These are phyloP conservation scores for Mycalesis mineus DNA, from an alignment of 2,888 invertebrate genomes.

Conservation along the genomic window DNA sequence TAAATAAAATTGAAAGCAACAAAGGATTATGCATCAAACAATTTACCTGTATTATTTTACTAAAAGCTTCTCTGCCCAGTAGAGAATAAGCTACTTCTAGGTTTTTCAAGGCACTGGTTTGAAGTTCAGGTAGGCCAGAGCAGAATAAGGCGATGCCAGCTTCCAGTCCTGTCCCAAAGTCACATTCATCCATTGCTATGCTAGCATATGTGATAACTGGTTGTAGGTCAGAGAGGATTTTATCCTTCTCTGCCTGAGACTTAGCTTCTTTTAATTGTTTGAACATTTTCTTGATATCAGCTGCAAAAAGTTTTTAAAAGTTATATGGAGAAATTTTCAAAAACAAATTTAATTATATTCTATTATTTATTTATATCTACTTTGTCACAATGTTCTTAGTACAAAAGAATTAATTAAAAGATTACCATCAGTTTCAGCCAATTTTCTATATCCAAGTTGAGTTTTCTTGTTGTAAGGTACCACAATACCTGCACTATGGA, in stretches of 20 bases:
- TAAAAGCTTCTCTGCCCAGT: slow-evolving; percentile 84
- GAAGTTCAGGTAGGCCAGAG: slow-evolving; percentile 83
- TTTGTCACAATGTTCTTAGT: too few species aligned
- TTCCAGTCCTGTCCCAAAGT: slow-evolving; percentile 95
- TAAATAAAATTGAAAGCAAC: too few species aligned
- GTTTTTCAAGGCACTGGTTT: slow-evolving; percentile 80
- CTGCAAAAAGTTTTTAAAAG: slow-evolving; percentile 76
- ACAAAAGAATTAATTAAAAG: too few species aligned
- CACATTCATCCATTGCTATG: slow-evolving; percentile 96
- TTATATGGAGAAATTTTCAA: too few species aligned
- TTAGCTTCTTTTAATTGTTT: slow-evolving; percentile 80
- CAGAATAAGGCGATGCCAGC: slow-evolving; percentile 91
- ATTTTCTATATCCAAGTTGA: slow-evolving; percentile 89
- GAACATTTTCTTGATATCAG: slow-evolving; percentile 82
- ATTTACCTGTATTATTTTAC: slow-evolving; percentile 82
- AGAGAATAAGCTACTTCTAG: slow-evolving; percentile 87
- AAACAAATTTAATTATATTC: too few species aligned
- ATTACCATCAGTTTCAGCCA: slow-evolving; percentile 83
- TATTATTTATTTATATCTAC: too few species aligned
- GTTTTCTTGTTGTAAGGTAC: slow-evolving; percentile 90
- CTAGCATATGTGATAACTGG: slow-evolving; percentile 89
- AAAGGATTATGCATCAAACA: too few species aligned
- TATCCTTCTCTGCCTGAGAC: slow-evolving; percentile 77
- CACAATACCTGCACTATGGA: slow-evolving; percentile 89
- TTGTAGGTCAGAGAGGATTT: slow-evolving; percentile 83